phyloP scores from a whole-genome alignment of 2,113 vertebrate genomes.

The Ceyx margarethae region DNA sequence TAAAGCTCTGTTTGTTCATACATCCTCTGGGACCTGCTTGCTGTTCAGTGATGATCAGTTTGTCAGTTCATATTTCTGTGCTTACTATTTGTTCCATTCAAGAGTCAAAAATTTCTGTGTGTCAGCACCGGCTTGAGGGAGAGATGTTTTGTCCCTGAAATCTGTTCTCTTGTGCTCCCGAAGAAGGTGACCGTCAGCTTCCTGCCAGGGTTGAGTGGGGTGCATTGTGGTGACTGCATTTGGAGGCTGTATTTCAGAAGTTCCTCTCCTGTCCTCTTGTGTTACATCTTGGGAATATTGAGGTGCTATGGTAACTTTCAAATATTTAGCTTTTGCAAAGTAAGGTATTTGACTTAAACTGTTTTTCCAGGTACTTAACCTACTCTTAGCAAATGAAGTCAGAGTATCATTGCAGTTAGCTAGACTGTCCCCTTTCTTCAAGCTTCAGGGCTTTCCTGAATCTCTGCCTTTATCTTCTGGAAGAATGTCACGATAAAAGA shows the following conservation, averaged over 20 bases:
- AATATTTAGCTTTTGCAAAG: constrained; percentile 63
- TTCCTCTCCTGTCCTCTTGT: constrained; percentile 53
- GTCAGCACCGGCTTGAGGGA: not conserved
- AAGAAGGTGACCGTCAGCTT: not conserved
- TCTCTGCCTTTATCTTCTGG: not conserved
- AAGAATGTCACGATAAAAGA: not conserved
- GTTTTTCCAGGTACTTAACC: constrained; percentile 67
- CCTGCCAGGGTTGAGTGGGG: not conserved
- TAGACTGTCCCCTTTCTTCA: not conserved
- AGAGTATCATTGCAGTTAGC: not conserved
- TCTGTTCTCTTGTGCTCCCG: not conserved
- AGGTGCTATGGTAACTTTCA: constrained; percentile 68
- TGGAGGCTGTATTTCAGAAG: constrained; percentile 23
- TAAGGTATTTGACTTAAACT: constrained; percentile 63
- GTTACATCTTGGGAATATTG: constrained; percentile 60
- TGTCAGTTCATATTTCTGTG: constrained; percentile 9
- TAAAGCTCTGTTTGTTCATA: not conserved
- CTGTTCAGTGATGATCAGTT: not conserved
- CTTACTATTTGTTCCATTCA: not conserved
- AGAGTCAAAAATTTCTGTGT: not conserved
- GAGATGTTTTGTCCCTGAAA: not conserved
- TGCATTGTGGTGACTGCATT: not conserved
- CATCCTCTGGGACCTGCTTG: not conserved
- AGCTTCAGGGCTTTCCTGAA: not conserved
- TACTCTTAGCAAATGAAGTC: constrained; percentile 25